Evolutionary conservation across 1,140 invertebrate genomes (phyloP).

Genomic region (Sarcophaga peregrina): DNA sequence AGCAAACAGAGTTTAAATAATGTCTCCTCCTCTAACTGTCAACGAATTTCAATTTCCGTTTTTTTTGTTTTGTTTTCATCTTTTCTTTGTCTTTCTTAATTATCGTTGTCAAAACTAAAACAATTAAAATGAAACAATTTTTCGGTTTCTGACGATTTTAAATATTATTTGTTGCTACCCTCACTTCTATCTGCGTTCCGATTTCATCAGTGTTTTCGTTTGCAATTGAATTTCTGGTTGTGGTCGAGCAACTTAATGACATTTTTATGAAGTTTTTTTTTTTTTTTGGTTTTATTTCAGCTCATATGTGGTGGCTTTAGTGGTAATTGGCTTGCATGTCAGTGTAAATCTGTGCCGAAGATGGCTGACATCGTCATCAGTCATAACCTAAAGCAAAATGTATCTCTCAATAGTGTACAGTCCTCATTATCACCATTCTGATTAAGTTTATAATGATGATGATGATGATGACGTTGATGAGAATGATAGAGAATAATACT

Average conservation of each 20-base stretch:
- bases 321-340: neutral
- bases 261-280: neutral
- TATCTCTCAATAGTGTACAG: neutral
- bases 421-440: neutral
- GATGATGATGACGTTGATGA: neutral
- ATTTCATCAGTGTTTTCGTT: neutral
- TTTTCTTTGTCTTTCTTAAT: neutral
- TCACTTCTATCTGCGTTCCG: too few species aligned
- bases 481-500: neutral
- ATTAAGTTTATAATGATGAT: neutral
- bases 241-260: constrained; percentile 3
- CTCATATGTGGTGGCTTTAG: too few species aligned
- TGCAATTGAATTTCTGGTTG: neutral
- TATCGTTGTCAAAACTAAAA: neutral
- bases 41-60: too few species aligned
- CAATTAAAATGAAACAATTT: neutral
- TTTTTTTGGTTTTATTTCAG: neutral
- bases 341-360: neutral
- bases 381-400: neutral
- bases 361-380: too few species aligned
- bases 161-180: neutral
- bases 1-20: too few species aligned
- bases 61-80: neutral
- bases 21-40: too few species aligned
- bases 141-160: too few species aligned